These are phyloP conservation scores for Natator depressus DNA, from an alignment of 2,113 vertebrate species.

Conservation along the genomic window DNA sequence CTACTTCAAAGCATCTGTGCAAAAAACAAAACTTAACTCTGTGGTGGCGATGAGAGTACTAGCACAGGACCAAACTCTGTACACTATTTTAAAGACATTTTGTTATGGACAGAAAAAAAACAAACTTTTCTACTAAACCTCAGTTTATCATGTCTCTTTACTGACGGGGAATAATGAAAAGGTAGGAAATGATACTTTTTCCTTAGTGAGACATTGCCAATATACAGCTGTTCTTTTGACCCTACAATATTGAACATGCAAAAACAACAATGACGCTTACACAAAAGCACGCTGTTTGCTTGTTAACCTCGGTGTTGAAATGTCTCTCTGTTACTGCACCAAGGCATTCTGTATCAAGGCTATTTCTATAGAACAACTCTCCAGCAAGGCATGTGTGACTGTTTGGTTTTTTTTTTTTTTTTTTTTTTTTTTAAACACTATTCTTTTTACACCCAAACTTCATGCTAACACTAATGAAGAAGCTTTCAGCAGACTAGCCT, in stretches of 20 bases:
- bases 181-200: background rate
- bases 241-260: background rate
- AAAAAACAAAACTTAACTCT: background rate
- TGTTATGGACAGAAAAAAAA: background rate
- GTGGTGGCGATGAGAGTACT: rapidly evolving
- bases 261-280: background rate
- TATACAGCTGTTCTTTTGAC: background rate
- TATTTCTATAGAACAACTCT: background rate
- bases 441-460: background rate
- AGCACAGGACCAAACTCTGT: background rate
- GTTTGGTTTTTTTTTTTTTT: no score
- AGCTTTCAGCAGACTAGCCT: background rate
- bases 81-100: rapidly evolving
- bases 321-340: rapidly evolving
- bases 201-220: background rate
- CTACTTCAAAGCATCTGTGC: rapidly evolving
- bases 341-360: background rate
- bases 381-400: background rate
- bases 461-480: rapidly evolving
- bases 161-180: background rate
- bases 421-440: background rate
- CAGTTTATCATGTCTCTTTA: background rate
- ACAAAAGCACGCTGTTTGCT: rapidly evolving
- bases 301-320: background rate
- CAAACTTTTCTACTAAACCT: background rate